phyloP scores from a whole-genome alignment of 2,888 invertebrate species.

The Tetropium fuscum region DNA sequence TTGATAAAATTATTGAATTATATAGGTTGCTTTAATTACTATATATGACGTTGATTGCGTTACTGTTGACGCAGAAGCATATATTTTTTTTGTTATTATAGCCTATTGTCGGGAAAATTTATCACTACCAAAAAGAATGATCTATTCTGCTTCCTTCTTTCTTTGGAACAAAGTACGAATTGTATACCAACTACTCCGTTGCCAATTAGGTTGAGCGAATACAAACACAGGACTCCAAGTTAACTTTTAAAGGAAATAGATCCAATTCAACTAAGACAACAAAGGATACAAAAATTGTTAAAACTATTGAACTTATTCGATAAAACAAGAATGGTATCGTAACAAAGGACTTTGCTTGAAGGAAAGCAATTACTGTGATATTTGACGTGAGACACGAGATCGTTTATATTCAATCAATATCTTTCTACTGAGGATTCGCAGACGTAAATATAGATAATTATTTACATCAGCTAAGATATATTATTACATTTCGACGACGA shows the following conservation, averaged over 20 bases:
- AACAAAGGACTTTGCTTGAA: slow-evolving; percentile 38
- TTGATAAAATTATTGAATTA: too few relatives aligned
- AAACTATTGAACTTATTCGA: slow-evolving; percentile 45
- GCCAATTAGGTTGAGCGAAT: slow-evolving; percentile 33
- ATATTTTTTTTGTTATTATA: too few relatives aligned
- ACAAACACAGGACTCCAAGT: slow-evolving; percentile 31
- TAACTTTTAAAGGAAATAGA: slow-evolving; percentile 35
- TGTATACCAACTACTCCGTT: slow-evolving; percentile 30
- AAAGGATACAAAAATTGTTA: slow-evolving; percentile 39
- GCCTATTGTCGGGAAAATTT: too few relatives aligned
- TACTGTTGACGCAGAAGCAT: too few relatives aligned
- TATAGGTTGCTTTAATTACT: too few relatives aligned
- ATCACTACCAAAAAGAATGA: too few relatives aligned
- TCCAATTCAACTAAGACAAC: slow-evolving; percentile 33
- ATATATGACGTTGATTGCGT: too few relatives aligned
- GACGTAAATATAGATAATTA: too few relatives aligned
- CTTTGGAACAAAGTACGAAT: slow-evolving; percentile 23
- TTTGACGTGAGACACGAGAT: slow-evolving; percentile 43
- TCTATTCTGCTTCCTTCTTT: too few relatives aligned
- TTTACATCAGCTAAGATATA: too few relatives aligned
- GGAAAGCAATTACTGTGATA: slow-evolving; percentile 43
- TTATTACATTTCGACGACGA: too few relatives aligned
- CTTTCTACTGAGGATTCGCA: slow-evolving; percentile 12
- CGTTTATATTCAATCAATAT: slow-evolving; percentile 30
- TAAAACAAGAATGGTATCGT: slow-evolving; percentile 37